Evolutionary conservation across 2,113 vertebrate genomes (phyloP).

Genomic region (Gracilinanus agilis): DNA sequence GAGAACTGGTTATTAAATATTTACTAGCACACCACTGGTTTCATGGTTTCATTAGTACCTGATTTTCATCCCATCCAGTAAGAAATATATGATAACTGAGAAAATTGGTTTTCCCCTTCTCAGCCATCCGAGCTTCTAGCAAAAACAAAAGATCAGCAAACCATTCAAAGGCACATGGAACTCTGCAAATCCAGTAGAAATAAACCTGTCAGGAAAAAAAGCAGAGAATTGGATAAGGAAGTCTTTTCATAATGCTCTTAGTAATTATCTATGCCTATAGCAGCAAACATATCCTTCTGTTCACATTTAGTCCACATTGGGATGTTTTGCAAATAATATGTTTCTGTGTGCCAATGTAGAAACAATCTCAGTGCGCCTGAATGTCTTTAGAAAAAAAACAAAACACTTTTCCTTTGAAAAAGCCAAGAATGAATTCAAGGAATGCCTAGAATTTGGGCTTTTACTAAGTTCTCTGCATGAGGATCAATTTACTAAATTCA

Average conservation of each 20-base stretch:
- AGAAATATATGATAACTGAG: conserved; percentile 90
- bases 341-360: conserved; percentile 64
- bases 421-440: conserved; percentile 61
- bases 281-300: neutral
- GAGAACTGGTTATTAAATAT: neutral
- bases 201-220: conserved; percentile 86
- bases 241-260: conserved; percentile 58
- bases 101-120: conserved; percentile 83
- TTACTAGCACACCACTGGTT: neutral
- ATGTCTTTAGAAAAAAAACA: conserved; percentile 73
- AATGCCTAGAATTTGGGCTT: conserved; percentile 45
- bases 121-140: conserved; percentile 86
- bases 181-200: conserved; percentile 91
- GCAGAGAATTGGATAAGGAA: conserved; percentile 60
- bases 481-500: conserved; percentile 54
- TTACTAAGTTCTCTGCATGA: conserved; percentile 45
- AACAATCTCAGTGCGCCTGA: conserved; percentile 63
- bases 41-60: conserved; percentile 83
- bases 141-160: conserved; percentile 88
- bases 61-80: conserved; percentile 88
- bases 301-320: conserved; percentile 57
- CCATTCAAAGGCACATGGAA: conserved; percentile 88
- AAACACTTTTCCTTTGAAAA: conserved; percentile 66
- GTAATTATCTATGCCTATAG: conserved; percentile 8
- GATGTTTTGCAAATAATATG: conserved; percentile 58